These are phyloP conservation scores for Chloroclysta siterata DNA, from an alignment of 2,888 invertebrate species.

Conservation along the genomic window DNA sequence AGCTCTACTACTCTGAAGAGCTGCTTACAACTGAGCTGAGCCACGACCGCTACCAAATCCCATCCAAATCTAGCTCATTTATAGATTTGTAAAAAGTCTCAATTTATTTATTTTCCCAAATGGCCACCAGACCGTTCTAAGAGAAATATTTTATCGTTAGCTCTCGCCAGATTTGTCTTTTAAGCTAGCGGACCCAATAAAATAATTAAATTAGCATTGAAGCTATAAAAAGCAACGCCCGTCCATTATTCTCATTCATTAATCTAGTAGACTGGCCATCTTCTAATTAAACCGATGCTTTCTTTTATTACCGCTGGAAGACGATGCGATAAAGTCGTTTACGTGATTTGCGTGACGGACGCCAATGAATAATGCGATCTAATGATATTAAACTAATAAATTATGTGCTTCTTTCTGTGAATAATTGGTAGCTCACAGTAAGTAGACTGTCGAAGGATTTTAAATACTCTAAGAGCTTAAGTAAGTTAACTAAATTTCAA, in stretches of 20 bases:
- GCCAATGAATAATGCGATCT: slow-evolving; percentile 41
- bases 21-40: no score
- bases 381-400: slow-evolving; percentile 48
- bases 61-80: no score
- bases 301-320: slow-evolving; percentile 30
- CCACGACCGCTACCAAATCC: no score
- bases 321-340: slow-evolving; percentile 38
- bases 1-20: no score
- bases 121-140: no score
- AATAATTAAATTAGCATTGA: slow-evolving; percentile 3
- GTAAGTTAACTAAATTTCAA: no score
- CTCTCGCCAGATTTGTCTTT: neutral
- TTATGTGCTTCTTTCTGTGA: slow-evolving; percentile 29
- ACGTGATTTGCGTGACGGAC: slow-evolving; percentile 44
- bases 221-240: slow-evolving; percentile 5
- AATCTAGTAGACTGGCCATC: slow-evolving; percentile 21
- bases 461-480: no score
- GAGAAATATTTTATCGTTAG: no score
- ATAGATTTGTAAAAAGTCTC: no score
- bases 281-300: slow-evolving; percentile 24
- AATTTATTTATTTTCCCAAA: no score
- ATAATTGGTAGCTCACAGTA: neutral
- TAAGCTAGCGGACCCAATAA: neutral
- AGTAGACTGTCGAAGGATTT: neutral
- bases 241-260: slow-evolving; percentile 12